phyloP scores from a whole-genome alignment of 2,113 vertebrate genomes.

The Pollachius pollachius region DNA sequence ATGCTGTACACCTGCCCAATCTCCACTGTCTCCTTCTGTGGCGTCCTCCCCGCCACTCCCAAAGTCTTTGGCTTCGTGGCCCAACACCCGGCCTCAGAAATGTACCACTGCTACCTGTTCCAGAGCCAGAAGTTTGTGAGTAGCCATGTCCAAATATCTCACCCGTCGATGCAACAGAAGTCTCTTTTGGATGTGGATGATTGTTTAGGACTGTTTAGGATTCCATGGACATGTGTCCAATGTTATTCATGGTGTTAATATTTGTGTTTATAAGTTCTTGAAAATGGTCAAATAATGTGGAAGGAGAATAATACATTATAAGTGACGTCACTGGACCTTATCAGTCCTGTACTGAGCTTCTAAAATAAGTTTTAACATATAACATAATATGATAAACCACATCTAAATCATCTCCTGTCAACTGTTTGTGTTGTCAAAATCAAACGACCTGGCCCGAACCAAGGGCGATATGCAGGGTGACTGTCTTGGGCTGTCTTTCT shows the following conservation, averaged over 20 bases:
- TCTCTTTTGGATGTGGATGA: too few relatives aligned
- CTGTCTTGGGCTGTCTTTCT: not conserved
- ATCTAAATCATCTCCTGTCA: too few relatives aligned
- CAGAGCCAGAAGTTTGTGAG: conserved; percentile 73
- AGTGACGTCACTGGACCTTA: too few relatives aligned
- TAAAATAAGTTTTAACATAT: too few relatives aligned
- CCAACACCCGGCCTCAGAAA: conserved; percentile 62
- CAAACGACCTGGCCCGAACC: not conserved
- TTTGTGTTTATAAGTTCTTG: not conserved
- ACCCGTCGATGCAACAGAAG: not conserved
- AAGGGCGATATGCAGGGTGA: not conserved
- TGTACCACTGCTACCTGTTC: conserved; percentile 72
- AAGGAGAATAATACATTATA: too few relatives aligned
- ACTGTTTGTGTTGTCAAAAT: not conserved
- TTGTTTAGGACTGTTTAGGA: too few relatives aligned
- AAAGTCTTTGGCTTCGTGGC: conserved; percentile 73
- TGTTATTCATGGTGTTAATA: not conserved
- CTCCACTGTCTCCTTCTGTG: conserved; percentile 70
- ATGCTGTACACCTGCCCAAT: conserved; percentile 67
- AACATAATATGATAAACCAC: too few relatives aligned
- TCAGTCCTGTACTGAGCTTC: too few relatives aligned
- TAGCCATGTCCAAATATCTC: conserved; percentile 1
- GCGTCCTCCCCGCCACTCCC: conserved; percentile 57
- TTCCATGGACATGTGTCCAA: too few relatives aligned
- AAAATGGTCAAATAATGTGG: not conserved